Base-by-base conservation (phyloP, 2,888 invertebrate genomes). In the Teleiodes luculella region DNA sequence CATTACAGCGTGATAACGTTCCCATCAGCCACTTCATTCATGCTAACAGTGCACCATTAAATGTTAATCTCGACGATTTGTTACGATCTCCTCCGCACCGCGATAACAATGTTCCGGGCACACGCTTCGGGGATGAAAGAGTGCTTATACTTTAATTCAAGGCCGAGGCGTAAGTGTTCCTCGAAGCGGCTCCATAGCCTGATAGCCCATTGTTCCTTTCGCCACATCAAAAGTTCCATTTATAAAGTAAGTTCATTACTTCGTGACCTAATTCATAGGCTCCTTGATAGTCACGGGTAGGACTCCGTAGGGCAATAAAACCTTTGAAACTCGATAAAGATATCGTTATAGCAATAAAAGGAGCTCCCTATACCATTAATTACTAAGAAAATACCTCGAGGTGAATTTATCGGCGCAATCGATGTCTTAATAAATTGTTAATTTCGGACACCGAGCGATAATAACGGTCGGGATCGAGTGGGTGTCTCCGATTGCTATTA, bases 291-390 rank as follows among this genome's bases (percentile, higher is more conserved):
- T 64, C 60, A 52, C 54, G 28, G 52, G 54, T 45, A 57, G 58
- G 57, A 54, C 49, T 60, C 63, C 61, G 59, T 57, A 62, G 60
- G 54, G 68, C 63, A 63, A 74, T 69, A 30, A 43, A 76, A 70
- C 70, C 70, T 74, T 72, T 65, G 70, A 74, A 81, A 74, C 70
- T 70, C 73, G 76, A 82, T 83, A 78, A 80, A 83, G 78, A 76
- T 78, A 78, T 80, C 77, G 71, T 79, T 77, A 73, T 68, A 70
- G 76, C 75, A 79, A 80, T 80, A 80, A 81, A 83, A 77, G 69
- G 65, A 70, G 70, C 71, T 72, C 67, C 70, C 61, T 61, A 67
- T 62, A 62, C 72, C 75, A 80, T 81, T 83, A 80, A 80, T 83
- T 80, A 74, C 73, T 58, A 63, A 72, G 74, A 75, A 80, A 79